Percentiles rank a stretch among this genome's conserved stretches.
These are phyloP conservation scores for Phaethornis superciliosus DNA, from an alignment of 2,113 vertebrate species.

Conservation along the genomic window DNA sequence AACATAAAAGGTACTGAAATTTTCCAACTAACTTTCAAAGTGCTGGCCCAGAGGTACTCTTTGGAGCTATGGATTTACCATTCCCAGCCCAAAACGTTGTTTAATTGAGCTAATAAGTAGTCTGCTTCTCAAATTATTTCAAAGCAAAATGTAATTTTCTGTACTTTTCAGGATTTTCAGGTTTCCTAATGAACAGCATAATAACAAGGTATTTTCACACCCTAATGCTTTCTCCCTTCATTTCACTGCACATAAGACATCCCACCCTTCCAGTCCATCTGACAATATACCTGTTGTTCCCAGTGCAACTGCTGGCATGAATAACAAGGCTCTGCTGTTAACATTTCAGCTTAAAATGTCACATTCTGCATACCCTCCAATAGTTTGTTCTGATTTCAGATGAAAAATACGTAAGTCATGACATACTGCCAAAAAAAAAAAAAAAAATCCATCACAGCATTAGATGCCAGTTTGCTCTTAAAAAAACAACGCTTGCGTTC, in stretches of 20 bases:
- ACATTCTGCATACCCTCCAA: not conserved
- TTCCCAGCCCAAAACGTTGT: not conserved
- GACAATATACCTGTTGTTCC: slow-evolving; percentile 1
- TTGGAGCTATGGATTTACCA: not conserved
- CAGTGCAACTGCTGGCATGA: not conserved
- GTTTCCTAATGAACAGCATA: slow-evolving; percentile 5
- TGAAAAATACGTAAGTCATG: not conserved
- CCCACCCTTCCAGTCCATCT: not conserved
- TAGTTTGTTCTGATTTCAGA: not conserved
- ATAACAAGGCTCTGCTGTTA: slow-evolving; percentile 13
- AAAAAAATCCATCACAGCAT: not conserved
- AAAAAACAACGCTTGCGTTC: not conserved
- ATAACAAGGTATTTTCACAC: not conserved
- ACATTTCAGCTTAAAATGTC: not conserved
- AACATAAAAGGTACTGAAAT: not conserved
- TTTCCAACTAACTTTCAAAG: not conserved
- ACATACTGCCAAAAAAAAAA: not conserved
- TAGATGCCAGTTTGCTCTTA: not conserved
- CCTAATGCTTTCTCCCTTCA: not conserved
- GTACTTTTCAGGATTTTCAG: slow-evolving; percentile 2
- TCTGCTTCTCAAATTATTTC: not conserved
- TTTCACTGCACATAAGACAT: not conserved
- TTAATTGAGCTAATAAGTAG: slow-evolving; percentile 22
- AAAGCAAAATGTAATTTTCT: not conserved
- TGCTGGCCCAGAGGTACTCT: not conserved